Evolutionary conservation across 2,797 vertebrate species (phyloP), one percentile per base, ranked within the genome.

Genomic region (Meriones psammophilus): DNA sequence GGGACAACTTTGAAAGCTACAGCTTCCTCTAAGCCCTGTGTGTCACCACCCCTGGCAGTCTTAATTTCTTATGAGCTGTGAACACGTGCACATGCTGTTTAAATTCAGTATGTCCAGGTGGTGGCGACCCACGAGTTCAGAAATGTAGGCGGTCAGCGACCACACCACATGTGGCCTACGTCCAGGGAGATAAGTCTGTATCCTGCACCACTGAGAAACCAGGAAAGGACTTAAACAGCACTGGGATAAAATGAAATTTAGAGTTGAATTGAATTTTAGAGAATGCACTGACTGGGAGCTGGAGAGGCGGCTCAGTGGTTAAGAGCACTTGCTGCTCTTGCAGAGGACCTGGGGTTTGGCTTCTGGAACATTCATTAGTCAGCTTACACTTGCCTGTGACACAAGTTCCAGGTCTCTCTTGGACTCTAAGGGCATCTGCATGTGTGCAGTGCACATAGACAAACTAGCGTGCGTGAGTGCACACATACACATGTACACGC

Each of bases 221-320:
- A 90, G 22, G 58, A 39, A 62, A 69, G 12, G 8, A 20, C 93
- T 76, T 86, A 93, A 93, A 74, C 77, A 79, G 42, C 77, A 56
- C 2, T n/a, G 78, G 36, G 54, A 9, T 24, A 14, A 80, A 71
- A n/a, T 79, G 39, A 74, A 42, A 42, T 42, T 42, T 42, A 74
- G 36, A 74, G 24, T 26, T 13, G 36, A 42, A 42, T 74, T 39
- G 71, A 69, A 20, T 83, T 88, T 92, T 91, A 94, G 78, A 89
- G 94, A 96, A 78, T 60, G 33, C 24, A 39, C 54, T 81, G n/a
- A 18, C 17, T 36, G 20, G 79, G 56, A n/a, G 6, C n/a, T 81
- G 22, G n/a, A 60, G n/a, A 60, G 56, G 36, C 39, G 22, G 79
- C 22, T 22, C 36, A 36, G 54, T 8, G n/a, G 79, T 60, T 81